Conservation (phyloP, 2,888 invertebrate species). For the Hirtodrosophila trivittata region DNA sequence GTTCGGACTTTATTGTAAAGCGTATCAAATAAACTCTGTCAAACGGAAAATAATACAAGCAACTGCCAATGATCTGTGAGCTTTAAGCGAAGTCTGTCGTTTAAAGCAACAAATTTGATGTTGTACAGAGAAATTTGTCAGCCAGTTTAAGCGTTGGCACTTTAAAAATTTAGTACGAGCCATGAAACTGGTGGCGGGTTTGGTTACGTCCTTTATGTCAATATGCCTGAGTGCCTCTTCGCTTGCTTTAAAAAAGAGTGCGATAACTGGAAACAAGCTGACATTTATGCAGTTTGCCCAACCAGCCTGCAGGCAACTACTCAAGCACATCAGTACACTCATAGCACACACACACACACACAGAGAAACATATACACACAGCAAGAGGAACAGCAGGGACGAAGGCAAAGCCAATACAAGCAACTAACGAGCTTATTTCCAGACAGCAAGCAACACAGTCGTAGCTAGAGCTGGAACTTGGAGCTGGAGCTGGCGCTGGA, state of each 20-base stretch:
- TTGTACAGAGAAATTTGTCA: no score
- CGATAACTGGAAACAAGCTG: constrained; percentile 81
- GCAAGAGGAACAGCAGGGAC: constrained; percentile 41
- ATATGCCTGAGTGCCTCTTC: constrained; percentile 61
- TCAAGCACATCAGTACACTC: constrained; percentile 70
- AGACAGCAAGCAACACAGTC: constrained; percentile 64
- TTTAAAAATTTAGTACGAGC: constrained; percentile 36
- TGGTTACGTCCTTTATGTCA: constrained; percentile 54
- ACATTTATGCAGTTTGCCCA: constrained; percentile 80
- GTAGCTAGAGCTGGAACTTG: constrained; percentile 23
- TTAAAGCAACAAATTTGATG: constrained; percentile 2
- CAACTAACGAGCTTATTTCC: constrained; percentile 76
- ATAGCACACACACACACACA: constrained; percentile 21
- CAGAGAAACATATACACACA: constrained; percentile 55
- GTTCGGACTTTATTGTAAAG: constrained; percentile 32
- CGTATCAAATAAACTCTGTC: constrained; percentile 60
- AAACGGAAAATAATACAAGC: constrained; percentile 56
- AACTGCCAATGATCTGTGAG: constrained; percentile 3
- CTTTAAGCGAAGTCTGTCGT: background rate
- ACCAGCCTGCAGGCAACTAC: constrained; percentile 73
- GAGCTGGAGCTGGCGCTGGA: constrained; percentile 7
- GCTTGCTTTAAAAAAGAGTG: constrained; percentile 60
- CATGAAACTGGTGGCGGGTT: constrained; percentile 1
- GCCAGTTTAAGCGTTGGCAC: constrained; percentile 31
- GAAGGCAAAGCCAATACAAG: constrained; percentile 72